These are phyloP conservation scores for Notothenia coriiceps DNA, from an alignment of 2,113 vertebrate genomes.

Conservation along the genomic window DNA sequence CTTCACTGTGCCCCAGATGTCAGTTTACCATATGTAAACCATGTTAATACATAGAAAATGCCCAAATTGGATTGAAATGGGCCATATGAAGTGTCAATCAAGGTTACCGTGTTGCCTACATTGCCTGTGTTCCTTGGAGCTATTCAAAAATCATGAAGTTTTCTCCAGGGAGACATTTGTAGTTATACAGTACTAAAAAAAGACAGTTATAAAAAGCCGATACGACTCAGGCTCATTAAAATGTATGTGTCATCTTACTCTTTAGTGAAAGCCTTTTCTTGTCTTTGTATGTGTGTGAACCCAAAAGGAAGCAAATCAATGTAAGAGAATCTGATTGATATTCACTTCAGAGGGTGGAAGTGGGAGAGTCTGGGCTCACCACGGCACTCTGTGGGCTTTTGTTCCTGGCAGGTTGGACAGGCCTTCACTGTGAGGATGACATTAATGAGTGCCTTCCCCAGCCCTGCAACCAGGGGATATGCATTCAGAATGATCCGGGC, in stretches of 20 bases:
- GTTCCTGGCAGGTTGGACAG: slow-evolving; percentile 91
- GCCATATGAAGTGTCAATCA: slow-evolving; percentile 33
- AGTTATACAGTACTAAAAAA: slow-evolving; percentile 73
- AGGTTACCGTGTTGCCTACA: slow-evolving; percentile 55
- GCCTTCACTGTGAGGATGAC: slow-evolving; percentile 89
- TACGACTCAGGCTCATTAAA: slow-evolving; percentile 75
- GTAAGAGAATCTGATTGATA: slow-evolving; percentile 83
- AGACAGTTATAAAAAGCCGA: slow-evolving; percentile 71
- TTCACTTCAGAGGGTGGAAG: slow-evolving; percentile 84
- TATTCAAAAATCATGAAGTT: slow-evolving; percentile 51
- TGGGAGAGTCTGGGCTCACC: slow-evolving; percentile 79
- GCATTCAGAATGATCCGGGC: slow-evolving; percentile 88
- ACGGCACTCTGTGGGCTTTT: slow-evolving; percentile 80
- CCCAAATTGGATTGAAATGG: slow-evolving; percentile 55
- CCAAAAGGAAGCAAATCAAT: slow-evolving; percentile 82
- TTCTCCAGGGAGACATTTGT: slow-evolving; percentile 74
- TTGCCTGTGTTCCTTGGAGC: slow-evolving; percentile 44
- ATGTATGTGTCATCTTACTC: slow-evolving; percentile 74
- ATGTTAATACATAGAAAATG: slow-evolving; percentile 26
- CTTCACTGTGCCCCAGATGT: slow-evolving; percentile 37
- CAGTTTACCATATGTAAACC: slow-evolving; percentile 50
- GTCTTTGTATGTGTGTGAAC: slow-evolving; percentile 75
- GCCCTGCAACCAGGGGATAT: slow-evolving; percentile 90
- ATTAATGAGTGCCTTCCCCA: slow-evolving; percentile 91
- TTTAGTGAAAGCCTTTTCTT: slow-evolving; percentile 81